Percentiles rank a stretch among this genome's conserved stretches.
phyloP scores from a whole-genome alignment of 2,888 invertebrate species.

The Protodeltote pygarga region DNA sequence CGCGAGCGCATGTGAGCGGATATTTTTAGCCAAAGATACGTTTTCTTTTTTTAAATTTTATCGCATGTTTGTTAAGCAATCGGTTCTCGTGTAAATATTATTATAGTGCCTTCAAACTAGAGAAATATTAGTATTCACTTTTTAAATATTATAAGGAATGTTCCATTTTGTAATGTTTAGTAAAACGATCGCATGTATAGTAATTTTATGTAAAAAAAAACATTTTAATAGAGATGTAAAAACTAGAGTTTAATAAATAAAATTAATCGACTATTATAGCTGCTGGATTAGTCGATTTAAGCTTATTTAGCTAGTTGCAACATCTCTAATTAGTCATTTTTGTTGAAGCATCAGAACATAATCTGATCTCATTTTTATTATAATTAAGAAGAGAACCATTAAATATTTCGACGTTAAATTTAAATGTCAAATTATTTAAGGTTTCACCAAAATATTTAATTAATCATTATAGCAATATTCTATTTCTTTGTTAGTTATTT shows the following conservation, averaged over 20 bases:
- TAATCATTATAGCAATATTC: slow-evolving; percentile 43
- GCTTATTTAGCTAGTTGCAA: slow-evolving; percentile 15
- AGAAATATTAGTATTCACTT: slow-evolving; percentile 53
- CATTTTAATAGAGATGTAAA: slow-evolving; percentile 29
- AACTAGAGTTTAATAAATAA: neutral
- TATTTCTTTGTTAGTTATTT: slow-evolving; percentile 46
- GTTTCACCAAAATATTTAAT: slow-evolving; percentile 25
- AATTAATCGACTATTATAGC: neutral
- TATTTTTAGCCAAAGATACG: slow-evolving; percentile 44
- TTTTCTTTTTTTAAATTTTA: slow-evolving; percentile 45
- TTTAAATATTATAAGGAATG: slow-evolving; percentile 58
- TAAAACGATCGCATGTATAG: slow-evolving; percentile 30
- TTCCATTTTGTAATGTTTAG: slow-evolving; percentile 52
- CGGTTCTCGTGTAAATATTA: slow-evolving; percentile 58
- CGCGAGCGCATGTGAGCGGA: slow-evolving; percentile 20
- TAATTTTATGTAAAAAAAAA: slow-evolving; percentile 22
- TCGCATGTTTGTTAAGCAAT: slow-evolving; percentile 52
- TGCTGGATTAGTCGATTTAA: slow-evolving; percentile 9
- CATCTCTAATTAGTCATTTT: slow-evolving; percentile 42
- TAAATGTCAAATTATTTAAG: slow-evolving; percentile 16
- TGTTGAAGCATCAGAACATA: slow-evolving; percentile 23
- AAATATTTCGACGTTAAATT: slow-evolving; percentile 8
- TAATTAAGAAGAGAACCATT: slow-evolving; percentile 11
- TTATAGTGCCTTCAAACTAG: slow-evolving; percentile 58
- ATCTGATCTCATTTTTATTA: slow-evolving; percentile 21